phyloP scores from a whole-genome alignment of 2,797 vertebrate species.

The Gorsachius magnificus region DNA sequence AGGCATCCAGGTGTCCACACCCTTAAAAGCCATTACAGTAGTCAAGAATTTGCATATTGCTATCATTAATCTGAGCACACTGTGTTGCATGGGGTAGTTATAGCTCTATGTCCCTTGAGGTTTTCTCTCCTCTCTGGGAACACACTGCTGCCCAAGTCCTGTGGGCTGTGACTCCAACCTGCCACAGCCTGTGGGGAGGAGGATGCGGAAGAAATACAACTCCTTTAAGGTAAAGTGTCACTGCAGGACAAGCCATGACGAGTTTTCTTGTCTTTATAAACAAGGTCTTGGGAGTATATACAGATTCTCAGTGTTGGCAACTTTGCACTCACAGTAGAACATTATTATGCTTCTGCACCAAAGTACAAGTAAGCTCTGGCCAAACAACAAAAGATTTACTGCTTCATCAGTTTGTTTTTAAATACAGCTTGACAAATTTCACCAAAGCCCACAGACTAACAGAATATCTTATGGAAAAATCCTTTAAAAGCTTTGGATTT shows the following conservation, averaged over 20 bases:
- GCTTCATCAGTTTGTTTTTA: slow-evolving; percentile 22
- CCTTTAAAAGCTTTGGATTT: slow-evolving; percentile 58
- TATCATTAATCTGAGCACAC: not conserved
- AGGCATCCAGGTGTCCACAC: not conserved
- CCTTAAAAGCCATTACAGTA: not conserved
- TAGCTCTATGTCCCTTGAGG: not conserved
- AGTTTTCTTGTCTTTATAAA: not conserved
- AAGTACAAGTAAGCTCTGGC: not conserved
- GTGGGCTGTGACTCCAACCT: not conserved
- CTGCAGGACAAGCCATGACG: not conserved
- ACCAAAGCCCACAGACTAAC: slow-evolving; percentile 6
- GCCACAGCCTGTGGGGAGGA: not conserved
- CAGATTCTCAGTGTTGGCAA: not conserved
- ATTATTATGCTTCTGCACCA: not conserved
- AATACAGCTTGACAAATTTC: slow-evolving; percentile 27
- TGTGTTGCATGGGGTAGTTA: not conserved
- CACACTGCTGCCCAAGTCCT: not conserved
- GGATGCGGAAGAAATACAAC: not conserved
- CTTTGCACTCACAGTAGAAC: not conserved
- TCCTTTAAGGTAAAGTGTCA: not conserved
- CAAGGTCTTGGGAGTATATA: not conserved
- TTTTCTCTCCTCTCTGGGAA: not conserved
- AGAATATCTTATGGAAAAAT: slow-evolving; percentile 26
- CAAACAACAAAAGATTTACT: slow-evolving; percentile 25
- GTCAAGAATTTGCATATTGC: not conserved